Evolutionary conservation across 2,113 vertebrate genomes (phyloP).

Genomic region (Leptocoma aspasia): DNA sequence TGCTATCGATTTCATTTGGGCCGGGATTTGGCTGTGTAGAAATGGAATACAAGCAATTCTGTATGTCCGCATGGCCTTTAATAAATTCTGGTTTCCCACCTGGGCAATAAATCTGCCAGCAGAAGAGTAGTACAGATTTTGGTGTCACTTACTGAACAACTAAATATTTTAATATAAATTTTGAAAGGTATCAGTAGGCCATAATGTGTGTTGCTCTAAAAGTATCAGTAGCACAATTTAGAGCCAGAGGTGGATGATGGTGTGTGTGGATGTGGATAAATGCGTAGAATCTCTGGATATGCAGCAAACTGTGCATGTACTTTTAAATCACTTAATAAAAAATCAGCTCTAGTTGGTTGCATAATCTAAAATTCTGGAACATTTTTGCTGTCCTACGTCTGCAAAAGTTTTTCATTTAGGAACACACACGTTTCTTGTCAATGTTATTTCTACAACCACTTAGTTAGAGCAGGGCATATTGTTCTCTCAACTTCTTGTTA

Average conservation of each 20-base stretch:
- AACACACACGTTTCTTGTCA: conserved; percentile 70
- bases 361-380: conserved; percentile 39
- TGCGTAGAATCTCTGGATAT: not conserved
- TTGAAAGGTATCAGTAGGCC: not conserved
- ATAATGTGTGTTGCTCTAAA: not conserved
- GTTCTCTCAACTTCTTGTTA: conserved; percentile 77
- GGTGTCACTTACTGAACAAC: conserved; percentile 11
- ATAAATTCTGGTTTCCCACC: conserved; percentile 31
- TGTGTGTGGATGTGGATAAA: not conserved
- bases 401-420: conserved; percentile 55
- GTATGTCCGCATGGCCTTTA: not conserved
- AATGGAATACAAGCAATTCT: not conserved
- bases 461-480: conserved; percentile 70
- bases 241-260: not conserved
- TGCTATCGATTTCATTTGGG: not conserved
- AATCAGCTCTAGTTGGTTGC: not conserved
- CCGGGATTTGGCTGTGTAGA: not conserved
- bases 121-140: conserved; percentile 12
- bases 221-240: not conserved
- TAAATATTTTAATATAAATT: not conserved
- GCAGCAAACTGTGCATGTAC: not conserved
- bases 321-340: conserved; percentile 32
- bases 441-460: conserved; percentile 64
- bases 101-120: conserved; percentile 42
- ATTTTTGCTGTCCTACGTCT: conserved; percentile 3